Evolutionary conservation across 2,888 invertebrate genomes (phyloP).

Genomic region (Torymus aiolomorphi): DNA sequence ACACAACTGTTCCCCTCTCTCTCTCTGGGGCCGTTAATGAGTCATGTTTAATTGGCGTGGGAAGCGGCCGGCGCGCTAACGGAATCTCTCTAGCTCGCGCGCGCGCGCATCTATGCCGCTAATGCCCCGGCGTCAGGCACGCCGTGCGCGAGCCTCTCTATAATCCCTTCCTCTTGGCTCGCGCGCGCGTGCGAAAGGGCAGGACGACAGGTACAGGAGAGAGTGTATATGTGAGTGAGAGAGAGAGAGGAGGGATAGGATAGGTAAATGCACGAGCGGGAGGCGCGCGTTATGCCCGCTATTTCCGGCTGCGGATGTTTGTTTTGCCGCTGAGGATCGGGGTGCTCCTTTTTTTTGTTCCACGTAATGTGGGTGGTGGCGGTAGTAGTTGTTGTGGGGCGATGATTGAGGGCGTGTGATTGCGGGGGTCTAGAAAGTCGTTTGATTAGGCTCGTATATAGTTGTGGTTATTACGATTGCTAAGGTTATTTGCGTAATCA

Average conservation of each 20-base stretch:
- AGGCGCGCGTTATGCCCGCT: conserved; percentile 11
- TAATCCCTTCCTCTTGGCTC: neutral
- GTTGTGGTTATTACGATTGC: too few species aligned
- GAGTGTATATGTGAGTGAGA: neutral
- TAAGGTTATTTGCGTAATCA: too few species aligned
- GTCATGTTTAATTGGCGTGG: conserved; percentile 77
- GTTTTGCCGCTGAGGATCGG: too few species aligned
- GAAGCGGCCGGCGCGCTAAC: conserved; percentile 66
- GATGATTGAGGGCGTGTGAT: too few species aligned
- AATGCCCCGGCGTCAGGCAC: conserved; percentile 34
- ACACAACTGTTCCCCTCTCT: conserved; percentile 20
- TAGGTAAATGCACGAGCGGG: too few species aligned
- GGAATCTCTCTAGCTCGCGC: conserved; percentile 48
- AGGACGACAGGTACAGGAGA: conserved; percentile 44
- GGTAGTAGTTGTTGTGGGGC: too few species aligned
- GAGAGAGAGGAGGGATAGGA: too few species aligned
- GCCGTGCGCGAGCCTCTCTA: conserved; percentile 51
- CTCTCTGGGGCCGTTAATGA: conserved; percentile 72
- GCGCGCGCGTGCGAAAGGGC: conserved; percentile 43
- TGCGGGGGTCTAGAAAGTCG: too few species aligned
- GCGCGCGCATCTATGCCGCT: conserved; percentile 62
- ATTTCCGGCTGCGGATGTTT: conserved; percentile 21
- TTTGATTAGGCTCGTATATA: too few species aligned
- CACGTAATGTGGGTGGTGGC: too few species aligned
- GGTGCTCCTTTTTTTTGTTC: too few species aligned